Evolutionary conservation across 2,113 vertebrate species (phyloP).

Genomic region (Pygoscelis antarcticus): DNA sequence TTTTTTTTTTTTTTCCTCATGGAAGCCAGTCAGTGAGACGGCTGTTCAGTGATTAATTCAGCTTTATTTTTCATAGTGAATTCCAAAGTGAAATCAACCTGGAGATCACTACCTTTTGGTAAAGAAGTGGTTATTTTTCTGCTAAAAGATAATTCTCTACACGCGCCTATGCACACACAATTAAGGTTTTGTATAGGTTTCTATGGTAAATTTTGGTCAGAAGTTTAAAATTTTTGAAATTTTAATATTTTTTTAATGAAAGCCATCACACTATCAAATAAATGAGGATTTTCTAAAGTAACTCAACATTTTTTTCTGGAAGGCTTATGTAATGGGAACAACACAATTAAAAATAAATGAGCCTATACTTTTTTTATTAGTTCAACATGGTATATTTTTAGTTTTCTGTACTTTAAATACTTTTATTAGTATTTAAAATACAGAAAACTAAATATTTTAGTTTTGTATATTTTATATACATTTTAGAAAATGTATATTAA

Average conservation of each 20-base stretch:
- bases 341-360: constrained; percentile 38
- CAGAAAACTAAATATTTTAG: too few species aligned
- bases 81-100: background rate
- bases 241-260: background rate
- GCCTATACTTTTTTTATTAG: constrained; percentile 4
- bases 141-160: background rate
- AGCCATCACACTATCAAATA: background rate
- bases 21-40: background rate
- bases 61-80: background rate
- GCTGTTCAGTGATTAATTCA: background rate
- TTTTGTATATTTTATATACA: too few species aligned
- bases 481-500: too few species aligned
- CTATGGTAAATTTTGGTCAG: background rate
- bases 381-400: constrained; percentile 16
- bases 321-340: background rate
- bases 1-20: background rate
- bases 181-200: background rate
- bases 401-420: constrained; percentile 5
- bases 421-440: background rate
- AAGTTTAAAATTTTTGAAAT: background rate
- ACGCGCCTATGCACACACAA: background rate
- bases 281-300: background rate
- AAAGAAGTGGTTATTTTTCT: background rate
- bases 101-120: background rate
- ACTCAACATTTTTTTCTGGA: background rate